Percentiles rank a stretch among this genome's conserved stretches.
Conservation (phyloP, 2,888 invertebrate species). For the Pseudanteris insignis region DNA sequence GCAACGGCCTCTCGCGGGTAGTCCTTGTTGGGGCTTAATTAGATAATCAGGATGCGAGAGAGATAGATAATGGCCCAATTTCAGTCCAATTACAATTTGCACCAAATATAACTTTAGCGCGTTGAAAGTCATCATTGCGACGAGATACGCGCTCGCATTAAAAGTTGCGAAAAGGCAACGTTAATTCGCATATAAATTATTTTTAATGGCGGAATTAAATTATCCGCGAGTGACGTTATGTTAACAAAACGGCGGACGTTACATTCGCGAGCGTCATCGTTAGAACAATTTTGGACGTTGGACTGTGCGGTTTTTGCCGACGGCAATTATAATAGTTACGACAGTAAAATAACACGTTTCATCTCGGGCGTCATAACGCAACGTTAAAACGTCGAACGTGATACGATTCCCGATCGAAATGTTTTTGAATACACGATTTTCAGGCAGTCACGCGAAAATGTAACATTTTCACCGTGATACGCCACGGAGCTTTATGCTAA, state of each 20-base stretch:
- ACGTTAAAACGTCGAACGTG: not conserved
- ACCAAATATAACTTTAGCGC: slow-evolving; percentile 21
- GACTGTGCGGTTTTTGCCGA: slow-evolving; percentile 31
- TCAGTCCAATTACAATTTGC: slow-evolving; percentile 27
- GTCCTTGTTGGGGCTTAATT: slow-evolving; percentile 28
- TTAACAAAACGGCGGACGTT: slow-evolving; percentile 18
- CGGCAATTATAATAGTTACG: slow-evolving; percentile 30
- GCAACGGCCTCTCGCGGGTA: slow-evolving; percentile 11
- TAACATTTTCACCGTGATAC: not conserved
- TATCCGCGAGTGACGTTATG: slow-evolving; percentile 26
- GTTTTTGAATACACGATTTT: not conserved
- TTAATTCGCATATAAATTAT: slow-evolving; percentile 29
- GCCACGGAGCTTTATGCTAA: slow-evolving; percentile 7
- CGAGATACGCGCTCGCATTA: slow-evolving; percentile 9
- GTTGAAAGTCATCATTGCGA: slow-evolving; percentile 7
- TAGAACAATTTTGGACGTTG: slow-evolving; percentile 20
- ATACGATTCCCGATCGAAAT: slow-evolving; percentile 7
- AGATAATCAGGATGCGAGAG: slow-evolving; percentile 21
- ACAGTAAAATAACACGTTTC: slow-evolving; percentile 14
- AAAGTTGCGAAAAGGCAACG: slow-evolving; percentile 12
- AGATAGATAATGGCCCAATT: slow-evolving; percentile 32
- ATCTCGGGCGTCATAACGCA: slow-evolving; percentile 1
- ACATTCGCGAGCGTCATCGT: slow-evolving; percentile 17
- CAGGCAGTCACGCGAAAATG: too few species aligned
- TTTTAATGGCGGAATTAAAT: slow-evolving; percentile 32